These are phyloP conservation scores for Meriones unguiculatus DNA, from an alignment of 2,113 vertebrate species.

Conservation along the genomic window DNA sequence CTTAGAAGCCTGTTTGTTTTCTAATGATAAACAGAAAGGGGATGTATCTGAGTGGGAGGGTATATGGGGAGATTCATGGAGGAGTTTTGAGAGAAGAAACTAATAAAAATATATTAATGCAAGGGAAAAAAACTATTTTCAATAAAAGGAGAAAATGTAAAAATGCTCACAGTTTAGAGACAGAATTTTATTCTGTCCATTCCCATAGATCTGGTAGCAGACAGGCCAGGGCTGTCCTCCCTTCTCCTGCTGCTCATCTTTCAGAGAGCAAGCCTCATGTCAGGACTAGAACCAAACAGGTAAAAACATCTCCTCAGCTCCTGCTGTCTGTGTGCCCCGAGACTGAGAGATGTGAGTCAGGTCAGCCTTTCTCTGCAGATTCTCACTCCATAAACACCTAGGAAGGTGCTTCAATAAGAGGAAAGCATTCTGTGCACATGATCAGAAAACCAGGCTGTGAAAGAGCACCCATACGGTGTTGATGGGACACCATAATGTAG, in stretches of 20 bases:
- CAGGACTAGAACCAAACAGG: accelerated
- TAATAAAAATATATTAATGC: not conserved
- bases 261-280: not conserved
- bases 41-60: too few relatives aligned
- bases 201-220: accelerated
- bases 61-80: too few relatives aligned
- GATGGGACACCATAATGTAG: not conserved
- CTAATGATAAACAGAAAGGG: not conserved
- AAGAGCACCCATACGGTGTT: not conserved
- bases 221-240: too few relatives aligned
- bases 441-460: not conserved
- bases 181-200: accelerated
- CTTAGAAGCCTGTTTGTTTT: not conserved
- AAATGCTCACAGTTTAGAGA: not conserved
- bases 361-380: not conserved
- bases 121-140: not conserved
- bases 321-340: accelerated
- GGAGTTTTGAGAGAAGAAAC: not conserved
- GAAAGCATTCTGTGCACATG: not conserved
- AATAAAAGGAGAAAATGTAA: not conserved
- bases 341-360: not conserved
- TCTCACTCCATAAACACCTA: not conserved
- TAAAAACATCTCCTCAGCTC: accelerated
- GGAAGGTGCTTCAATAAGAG: not conserved
- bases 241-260: not conserved